Evolutionary conservation across 1,140 invertebrate species (phyloP), one percentile per base, ranked within the genome.

Genomic region (Drosophila paulistorum): DNA sequence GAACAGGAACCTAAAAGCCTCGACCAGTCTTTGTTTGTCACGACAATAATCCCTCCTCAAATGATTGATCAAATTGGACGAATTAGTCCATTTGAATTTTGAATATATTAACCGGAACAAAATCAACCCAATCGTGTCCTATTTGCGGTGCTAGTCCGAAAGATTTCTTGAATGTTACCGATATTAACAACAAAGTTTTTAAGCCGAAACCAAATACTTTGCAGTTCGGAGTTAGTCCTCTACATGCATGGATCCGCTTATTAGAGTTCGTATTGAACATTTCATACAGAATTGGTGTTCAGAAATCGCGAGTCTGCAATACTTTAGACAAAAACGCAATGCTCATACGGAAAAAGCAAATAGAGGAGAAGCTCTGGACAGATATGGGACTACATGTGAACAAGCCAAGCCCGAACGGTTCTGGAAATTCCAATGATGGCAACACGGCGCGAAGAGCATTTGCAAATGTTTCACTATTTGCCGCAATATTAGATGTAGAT

Each of bases 201-300:
- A 17, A 39, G 30, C 39, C 14, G 39, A 61, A 37, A 61, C 39
- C 39, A 61, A 33, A 41, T 33, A 14, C 59, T 37, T 14, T 37
- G 59, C 30, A 71, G 65, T 61, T 54, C 61, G 45, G 63, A 71
- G 45, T 71, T 59, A 57, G 37, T 39, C 37, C 10, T 39, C 37
- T 39, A 39, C 37, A 39, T 11, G 65, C 69, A 33, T 76, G 74
- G 74, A 76, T 76, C 48, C 42, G 74, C 23, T 60, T 51, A 23
- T 59, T 76, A 11, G 69, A 76, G 37, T 76, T 71, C 62, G 60
- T 71, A 37, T 33, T 71, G 33, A 58, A 68, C 33, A 59, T 75
- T 51, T 75, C 73, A 55, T 71, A 70, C 45, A 26, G 48, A 17
- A 35, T 74, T 33, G 35, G 59, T 51, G 33, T 65, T 42, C 51